These are phyloP conservation scores for Synergus umbraculus DNA, from an alignment of 2,888 invertebrate genomes.

Conservation along the genomic window DNA sequence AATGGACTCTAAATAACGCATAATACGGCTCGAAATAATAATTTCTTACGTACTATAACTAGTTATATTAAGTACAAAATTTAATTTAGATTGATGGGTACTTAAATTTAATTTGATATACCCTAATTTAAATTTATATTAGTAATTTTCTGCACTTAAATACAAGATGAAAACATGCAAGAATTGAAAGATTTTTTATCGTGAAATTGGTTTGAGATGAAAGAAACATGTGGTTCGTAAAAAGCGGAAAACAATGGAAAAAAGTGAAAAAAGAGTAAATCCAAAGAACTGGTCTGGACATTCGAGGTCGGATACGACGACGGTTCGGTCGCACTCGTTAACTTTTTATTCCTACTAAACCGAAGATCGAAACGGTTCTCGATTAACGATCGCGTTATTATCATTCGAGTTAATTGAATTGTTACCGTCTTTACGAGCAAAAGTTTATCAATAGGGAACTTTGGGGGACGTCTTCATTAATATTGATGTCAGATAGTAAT, in stretches of 20 bases:
- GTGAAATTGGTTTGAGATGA: background rate
- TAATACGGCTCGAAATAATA: background rate
- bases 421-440: slow-evolving; percentile 28
- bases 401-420: slow-evolving; percentile 45
- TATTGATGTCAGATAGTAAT: slow-evolving; percentile 35
- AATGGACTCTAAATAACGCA: background rate
- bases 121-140: too few relatives aligned
- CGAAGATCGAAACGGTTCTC: slow-evolving; percentile 39
- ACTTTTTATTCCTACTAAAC: slow-evolving; percentile 42
- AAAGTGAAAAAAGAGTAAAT: slow-evolving; percentile 16
- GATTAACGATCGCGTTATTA: slow-evolving; percentile 43
- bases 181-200: background rate
- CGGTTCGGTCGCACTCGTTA: slow-evolving; percentile 32
- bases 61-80: background rate
- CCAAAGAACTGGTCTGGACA: slow-evolving; percentile 40
- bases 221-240: background rate
- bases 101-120: background rate
- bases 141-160: background rate
- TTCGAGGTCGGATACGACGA: slow-evolving; percentile 24
- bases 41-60: background rate
- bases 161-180: background rate
- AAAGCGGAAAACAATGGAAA: slow-evolving; percentile 1
- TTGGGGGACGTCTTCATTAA: slow-evolving; percentile 25
- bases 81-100: background rate
- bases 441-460: slow-evolving; percentile 38